phyloP scores from a whole-genome alignment of 2,888 invertebrate species.

The Synanthedon vespiformis region DNA sequence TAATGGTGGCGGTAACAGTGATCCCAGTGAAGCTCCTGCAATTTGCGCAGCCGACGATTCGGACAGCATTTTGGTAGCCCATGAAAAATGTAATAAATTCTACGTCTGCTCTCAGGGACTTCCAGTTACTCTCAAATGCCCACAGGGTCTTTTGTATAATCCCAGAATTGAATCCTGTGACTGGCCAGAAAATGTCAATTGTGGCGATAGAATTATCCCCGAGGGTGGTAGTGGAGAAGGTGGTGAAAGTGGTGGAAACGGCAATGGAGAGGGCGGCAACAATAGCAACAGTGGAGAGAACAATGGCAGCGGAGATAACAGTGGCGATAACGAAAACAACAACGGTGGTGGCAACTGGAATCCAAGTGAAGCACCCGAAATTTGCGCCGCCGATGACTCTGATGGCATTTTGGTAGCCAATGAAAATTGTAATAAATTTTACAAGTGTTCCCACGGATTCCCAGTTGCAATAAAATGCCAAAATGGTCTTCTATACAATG shows the following conservation, averaged over 20 bases:
- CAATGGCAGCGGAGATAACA: slow-evolving; percentile 7
- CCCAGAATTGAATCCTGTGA: slow-evolving; percentile 19
- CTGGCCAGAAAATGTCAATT: slow-evolving; percentile 21
- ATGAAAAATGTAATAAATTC: slow-evolving; percentile 28
- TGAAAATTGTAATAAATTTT: too few relatives aligned
- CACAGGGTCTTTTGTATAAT: slow-evolving; percentile 16
- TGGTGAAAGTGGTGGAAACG: slow-evolving; percentile 6
- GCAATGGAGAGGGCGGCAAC: slow-evolving; percentile 2
- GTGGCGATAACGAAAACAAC: slow-evolving; percentile 1
- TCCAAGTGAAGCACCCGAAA: slow-evolving; percentile 9
- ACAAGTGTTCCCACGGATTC: slow-evolving; percentile 18
- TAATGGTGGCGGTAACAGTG: slow-evolving; percentile 10
- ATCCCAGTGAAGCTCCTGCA: slow-evolving; percentile 19
- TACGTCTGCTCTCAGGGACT: slow-evolving; percentile 19
- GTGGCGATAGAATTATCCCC: slow-evolving; percentile 15
- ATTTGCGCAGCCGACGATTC: slow-evolving; percentile 20
- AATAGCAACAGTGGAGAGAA: slow-evolving; percentile 3
- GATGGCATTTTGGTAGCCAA: too few relatives aligned
- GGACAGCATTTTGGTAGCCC: slow-evolving; percentile 18
- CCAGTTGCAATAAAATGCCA: slow-evolving; percentile 20
- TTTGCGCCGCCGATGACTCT: too few relatives aligned
- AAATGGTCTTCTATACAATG: slow-evolving; percentile 20
- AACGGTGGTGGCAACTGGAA: slow-evolving; percentile 9
- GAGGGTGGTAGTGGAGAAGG: slow-evolving; percentile 6
- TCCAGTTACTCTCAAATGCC: slow-evolving; percentile 16